Evolutionary conservation across 2,797 vertebrate genomes (phyloP), one percentile per base, ranked within the genome.

Genomic region (Fistularia tabacaria): DNA sequence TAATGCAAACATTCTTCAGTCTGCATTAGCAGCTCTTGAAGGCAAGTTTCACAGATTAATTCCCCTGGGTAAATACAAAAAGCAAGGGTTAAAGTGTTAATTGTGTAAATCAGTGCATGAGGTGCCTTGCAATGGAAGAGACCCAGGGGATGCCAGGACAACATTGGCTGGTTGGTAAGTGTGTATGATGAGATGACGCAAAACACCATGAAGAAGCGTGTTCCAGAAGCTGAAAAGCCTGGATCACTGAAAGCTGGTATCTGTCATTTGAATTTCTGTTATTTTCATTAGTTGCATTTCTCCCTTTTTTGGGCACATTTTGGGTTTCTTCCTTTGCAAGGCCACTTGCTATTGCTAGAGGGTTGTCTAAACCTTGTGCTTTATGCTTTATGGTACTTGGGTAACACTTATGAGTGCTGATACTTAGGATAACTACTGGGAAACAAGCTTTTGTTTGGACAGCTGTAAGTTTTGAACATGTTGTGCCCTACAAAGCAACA

Each of bases 361-460:
- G 25, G 25, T 25, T 25, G 25, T 25, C 25, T 25, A 25, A 25
- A 25, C 66, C 46, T 14, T 41, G 55, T 14, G 46, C 73, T 86
- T 65, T 82, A 82, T 78, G 73, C 85, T 88, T 88, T 64, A 86
- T 84, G 67, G 73, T 72, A 59, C 67, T 61, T 49, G 62, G 63
- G 71, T 54, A 73, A 49, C 14, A 39, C 65, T 53, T 55, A 49
- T 39, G 67, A 69, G 71, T 68, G 70, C 54, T 81, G 87, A 83
- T 78, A 78, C 73, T 81, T 49, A 45, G 75, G 51, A 60, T 66
- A 70, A 84, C 53, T 77, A 85, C 81, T 86, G 83, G 77, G 85
- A 89, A 87, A 81, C 47, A 7, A 66, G 76, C 79, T 73, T 89
- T 91, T 91, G 90, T 92, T 90, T 90, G 84, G 86, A 87, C 91